A percentile compares a stretch with the other conserved stretches of the same genome.
phyloP scores from a whole-genome alignment of 2,797 vertebrate species.

The Coluber constrictor region DNA sequence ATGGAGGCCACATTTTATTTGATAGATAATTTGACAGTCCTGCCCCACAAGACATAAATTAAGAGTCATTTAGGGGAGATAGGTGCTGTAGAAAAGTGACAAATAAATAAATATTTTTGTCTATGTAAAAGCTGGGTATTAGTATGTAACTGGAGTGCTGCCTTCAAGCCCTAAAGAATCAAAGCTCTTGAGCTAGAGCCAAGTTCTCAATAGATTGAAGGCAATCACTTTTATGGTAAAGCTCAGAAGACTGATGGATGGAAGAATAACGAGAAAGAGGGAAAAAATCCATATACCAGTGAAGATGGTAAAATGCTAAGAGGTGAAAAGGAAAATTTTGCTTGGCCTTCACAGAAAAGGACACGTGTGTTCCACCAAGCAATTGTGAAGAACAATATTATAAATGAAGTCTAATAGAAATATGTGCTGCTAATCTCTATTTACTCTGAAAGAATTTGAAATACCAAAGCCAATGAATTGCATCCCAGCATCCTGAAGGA shows the following conservation, averaged over 20 bases:
- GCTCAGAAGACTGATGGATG: neutral
- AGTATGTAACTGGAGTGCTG: neutral
- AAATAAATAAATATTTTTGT: neutral
- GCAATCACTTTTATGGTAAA: neutral
- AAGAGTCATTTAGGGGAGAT: neutral
- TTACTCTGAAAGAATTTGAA: neutral
- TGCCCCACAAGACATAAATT: neutral
- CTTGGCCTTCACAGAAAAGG: neutral
- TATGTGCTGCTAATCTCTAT: neutral
- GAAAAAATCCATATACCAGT: neutral
- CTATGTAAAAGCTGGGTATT: neutral
- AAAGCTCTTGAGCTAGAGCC: neutral
- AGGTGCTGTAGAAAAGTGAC: neutral
- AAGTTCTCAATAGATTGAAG: neutral
- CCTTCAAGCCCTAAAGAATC: neutral
- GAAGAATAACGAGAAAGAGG: neutral
- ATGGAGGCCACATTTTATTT: neutral
- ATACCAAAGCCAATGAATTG: neutral
- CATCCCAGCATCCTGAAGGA: neutral
- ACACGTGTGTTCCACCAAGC: neutral
- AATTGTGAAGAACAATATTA: neutral
- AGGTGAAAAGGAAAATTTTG: neutral
- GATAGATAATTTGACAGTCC: neutral
- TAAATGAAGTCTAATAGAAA: neutral
- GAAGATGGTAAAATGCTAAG: neutral